Base-by-base conservation (phyloP, 2,797 vertebrate genomes). In the Pempheris klunzingeri region DNA sequence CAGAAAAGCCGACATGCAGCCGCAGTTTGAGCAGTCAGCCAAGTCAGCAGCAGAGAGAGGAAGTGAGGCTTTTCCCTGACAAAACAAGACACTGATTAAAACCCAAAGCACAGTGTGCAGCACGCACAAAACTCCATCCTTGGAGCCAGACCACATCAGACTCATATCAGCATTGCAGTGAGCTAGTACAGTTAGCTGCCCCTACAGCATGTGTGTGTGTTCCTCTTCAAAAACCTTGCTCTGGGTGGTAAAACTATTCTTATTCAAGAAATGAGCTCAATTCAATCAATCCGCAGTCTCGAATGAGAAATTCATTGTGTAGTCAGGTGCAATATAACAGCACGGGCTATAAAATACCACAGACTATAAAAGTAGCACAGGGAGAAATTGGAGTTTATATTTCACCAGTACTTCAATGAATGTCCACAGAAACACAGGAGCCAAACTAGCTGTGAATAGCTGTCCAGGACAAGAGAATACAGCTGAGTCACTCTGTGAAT, bases 51-150 rank as follows among this genome's bases (percentile, higher is more conserved):
- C 47, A 7, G 60, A 76, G 32, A 86, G 64, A 82, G 86, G 83
- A 91, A 90, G 88, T 75, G 44, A 78, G 46, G 78, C 58, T 72
- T 82, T 85, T 65, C 61, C 68, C 67, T 87, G 78, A 84, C 70
- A 91, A 91, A 92, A 86, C 85, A 88, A 80, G 65, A 80, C n/a
- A 18, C 85, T 84, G 87, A 91, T 88, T 90, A 89, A 90, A 86
- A 83, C 80, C 78, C 85, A 69, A 46, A 85, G 85, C 85, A 88
- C 89, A 87, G 82, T 61, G 13, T 18, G 83, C 76, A 79, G 66
- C 24, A 59, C 15, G 26, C 64, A 67, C 71, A 4, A 39, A 69
- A 50, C 71, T 49, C 79, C 70, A 34, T 68, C 67, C 74, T 49
- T 66, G 44, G 46, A 88, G 68, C 54, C 76, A 68, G 47, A 71